Percentiles rank a stretch among this genome's conserved stretches.
These are phyloP conservation scores for Tokudaia tokunoshimensis DNA, from an alignment of 2,797 vertebrate genomes.

Conservation along the genomic window DNA sequence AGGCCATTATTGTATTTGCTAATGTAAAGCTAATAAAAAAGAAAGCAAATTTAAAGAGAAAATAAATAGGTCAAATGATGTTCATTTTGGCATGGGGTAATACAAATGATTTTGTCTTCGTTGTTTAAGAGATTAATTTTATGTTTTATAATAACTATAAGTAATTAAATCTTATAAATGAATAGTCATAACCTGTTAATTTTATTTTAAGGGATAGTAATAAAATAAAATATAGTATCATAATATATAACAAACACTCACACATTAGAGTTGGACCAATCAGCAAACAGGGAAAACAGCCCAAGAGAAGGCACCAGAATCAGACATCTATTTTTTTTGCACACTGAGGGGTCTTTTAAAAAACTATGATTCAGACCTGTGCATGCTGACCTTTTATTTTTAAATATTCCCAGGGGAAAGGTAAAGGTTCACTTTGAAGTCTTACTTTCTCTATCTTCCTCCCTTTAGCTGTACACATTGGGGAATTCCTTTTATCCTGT, in stretches of 20 bases:
- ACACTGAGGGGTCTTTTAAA: neutral
- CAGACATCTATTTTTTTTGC: neutral
- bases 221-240: neutral
- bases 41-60: neutral
- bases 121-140: neutral
- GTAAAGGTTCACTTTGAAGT: neutral
- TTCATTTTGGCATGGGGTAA: neutral
- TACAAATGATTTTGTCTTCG: neutral
- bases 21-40: neutral
- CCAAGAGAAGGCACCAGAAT: neutral
- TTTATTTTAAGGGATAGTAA: neutral
- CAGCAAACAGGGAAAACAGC: neutral
- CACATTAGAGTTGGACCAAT: neutral
- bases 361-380: neutral
- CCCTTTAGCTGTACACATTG: neutral
- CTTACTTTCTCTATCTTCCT: neutral
- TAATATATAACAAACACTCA: neutral
- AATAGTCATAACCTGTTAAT: neutral
- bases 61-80: slow-evolving; percentile 22
- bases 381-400: neutral
- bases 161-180: neutral
- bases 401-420: neutral
- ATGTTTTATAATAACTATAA: neutral
- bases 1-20: neutral
- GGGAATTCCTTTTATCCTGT: neutral